Evolutionary conservation across 2,797 vertebrate species (phyloP), one percentile per base, ranked within the genome.

Genomic region (Margarornis squamiger): DNA sequence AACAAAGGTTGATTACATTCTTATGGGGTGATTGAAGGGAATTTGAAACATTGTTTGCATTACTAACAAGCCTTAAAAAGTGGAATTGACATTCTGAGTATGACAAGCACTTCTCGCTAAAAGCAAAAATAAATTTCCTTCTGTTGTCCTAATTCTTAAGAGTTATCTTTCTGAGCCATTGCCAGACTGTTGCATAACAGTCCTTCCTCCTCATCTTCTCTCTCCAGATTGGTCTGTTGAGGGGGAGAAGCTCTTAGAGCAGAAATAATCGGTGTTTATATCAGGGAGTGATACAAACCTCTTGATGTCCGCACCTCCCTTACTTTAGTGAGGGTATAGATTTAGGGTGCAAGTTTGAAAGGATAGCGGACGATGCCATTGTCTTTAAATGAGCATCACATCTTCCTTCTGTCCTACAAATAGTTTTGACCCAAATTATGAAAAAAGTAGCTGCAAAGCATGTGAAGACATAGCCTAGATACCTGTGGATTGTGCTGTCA

Each of bases 111-210:
- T 97, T 96, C 83, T 96, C 91, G 63, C 89, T 95, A 76, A 90
- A 95, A 97, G 92, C 86, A 96, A 90, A 97, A 97, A 78, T 93
- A 90, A 59, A 90, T 97, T 97, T 93, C 89, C 92, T 96, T 93
- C 95, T 95, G 79, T 97, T 90, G 92, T 83, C 84, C 94, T 93
- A 76, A 90, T 96, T 97, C 92, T 91, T 85, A 90, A 71, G 92
- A 57, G 61, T 86, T 73, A 68, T 77, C 77, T 96, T 77, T 94
- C 82, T 91, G 88, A 96, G 91, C 90, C 63, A 13, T 94, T 95
- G 92, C 94, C 86, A 79, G 67, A 58, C 75, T 41, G 38, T 95
- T 95, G 52, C 38, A 36, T 94, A 92, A 94, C 57, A 70, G 92
- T 78, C 67, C 52, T 92, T 86, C 82, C 72, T 77, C 30, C 65